phyloP scores from a whole-genome alignment of 2,113 vertebrate species.

The Hypanus sabinus region DNA sequence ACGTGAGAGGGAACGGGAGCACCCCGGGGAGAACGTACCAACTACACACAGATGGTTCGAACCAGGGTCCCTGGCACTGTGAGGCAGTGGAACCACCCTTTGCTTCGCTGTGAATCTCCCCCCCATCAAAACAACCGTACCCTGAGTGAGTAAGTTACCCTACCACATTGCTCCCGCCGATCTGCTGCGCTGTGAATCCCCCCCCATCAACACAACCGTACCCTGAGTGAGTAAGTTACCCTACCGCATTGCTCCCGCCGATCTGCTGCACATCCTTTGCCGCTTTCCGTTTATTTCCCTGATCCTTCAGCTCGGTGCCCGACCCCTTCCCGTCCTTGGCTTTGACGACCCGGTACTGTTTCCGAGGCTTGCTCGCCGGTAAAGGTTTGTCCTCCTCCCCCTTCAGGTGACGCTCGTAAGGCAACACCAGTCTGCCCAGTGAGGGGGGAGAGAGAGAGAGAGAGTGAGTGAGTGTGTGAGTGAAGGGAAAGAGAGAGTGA shows the following conservation, averaged over 20 bases:
- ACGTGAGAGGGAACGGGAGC: too few relatives aligned
- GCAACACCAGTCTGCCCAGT: constrained; percentile 73
- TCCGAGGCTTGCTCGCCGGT: constrained; percentile 77
- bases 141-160: constrained; percentile 37
- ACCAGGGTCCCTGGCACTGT: too few relatives aligned
- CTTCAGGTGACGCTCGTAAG: constrained; percentile 78
- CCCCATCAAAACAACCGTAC: too few relatives aligned
- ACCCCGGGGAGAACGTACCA: too few relatives aligned
- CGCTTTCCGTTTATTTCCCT: constrained; percentile 58
- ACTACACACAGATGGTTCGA: too few relatives aligned
- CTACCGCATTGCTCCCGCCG: constrained; percentile 49
- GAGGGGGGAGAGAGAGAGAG: too few relatives aligned
- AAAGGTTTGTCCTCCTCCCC: constrained; percentile 86
- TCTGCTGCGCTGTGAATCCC: constrained; percentile 34
- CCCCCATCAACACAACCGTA: too few relatives aligned
- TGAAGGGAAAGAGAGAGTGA: too few relatives aligned
- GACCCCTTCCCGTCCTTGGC: constrained; percentile 54
- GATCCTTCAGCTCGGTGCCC: constrained; percentile 4
- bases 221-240: not conserved
- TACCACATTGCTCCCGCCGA: constrained; percentile 47
- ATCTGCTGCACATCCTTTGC: constrained; percentile 55
- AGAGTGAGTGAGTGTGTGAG: not conserved
- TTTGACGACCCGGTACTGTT: constrained; percentile 70
- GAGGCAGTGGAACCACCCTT: too few relatives aligned
- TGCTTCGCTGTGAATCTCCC: too few relatives aligned